phyloP scores from a whole-genome alignment of 2,888 invertebrate species.

The Geophilus truncorum region DNA sequence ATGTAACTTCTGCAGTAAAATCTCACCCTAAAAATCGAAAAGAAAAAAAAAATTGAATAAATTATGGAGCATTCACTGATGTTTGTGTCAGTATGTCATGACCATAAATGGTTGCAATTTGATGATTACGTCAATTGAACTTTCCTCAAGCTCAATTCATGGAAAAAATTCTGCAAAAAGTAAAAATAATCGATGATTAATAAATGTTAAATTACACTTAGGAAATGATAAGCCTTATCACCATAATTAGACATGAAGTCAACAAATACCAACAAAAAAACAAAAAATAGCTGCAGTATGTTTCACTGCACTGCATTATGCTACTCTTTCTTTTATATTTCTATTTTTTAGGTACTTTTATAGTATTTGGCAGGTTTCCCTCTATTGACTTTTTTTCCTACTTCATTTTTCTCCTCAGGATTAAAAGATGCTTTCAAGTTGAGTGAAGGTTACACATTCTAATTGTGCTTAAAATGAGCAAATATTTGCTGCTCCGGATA shows the following conservation, averaged over 20 bases:
- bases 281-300: neutral
- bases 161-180: neutral
- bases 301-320: conserved; percentile 15
- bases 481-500: too few species aligned
- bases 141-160: neutral
- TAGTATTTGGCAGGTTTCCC: conserved; percentile 20
- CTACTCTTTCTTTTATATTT: neutral
- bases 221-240: neutral
- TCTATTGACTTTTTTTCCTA: neutral
- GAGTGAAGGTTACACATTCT: neutral
- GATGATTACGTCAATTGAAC: neutral
- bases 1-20: neutral
- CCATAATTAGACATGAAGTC: neutral
- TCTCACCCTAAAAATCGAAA: neutral
- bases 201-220: neutral
- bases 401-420: neutral
- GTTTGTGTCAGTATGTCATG: conserved; percentile 8
- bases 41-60: neutral
- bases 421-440: neutral
- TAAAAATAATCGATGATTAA: neutral
- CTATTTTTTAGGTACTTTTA: neutral
- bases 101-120: neutral
- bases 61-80: neutral
- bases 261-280: neutral
- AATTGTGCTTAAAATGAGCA: neutral